Base-by-base conservation (phyloP, 2,113 vertebrate genomes). In the Paratilapia polleni region DNA sequence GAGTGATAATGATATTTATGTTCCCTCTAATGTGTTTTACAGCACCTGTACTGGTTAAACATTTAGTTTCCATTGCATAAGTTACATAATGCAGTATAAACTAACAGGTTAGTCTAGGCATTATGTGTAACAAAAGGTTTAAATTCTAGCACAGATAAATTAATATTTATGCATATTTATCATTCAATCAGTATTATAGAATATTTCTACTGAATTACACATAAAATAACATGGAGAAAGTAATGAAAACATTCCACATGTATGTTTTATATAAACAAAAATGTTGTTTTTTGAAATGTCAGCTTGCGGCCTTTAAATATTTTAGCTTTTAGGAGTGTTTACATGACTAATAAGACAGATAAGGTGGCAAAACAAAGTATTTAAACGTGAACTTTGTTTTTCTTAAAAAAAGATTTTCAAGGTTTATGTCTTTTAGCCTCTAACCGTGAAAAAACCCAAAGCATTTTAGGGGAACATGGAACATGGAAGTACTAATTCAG, bases 31-130 rank as follows among this genome's bases (percentile, higher is more conserved):
- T 34, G 19, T 78, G n/a, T 59, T 84, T 78, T 79, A 64, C n/a
- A 59, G 9, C 56, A 43, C 20, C 59, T 83, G 5, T 68, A 11
- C 52, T 66, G 52, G 77, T 81, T 59, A 86, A 88, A 82, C 43
- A 82, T 57, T 78, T 6, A 74, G 80, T 78, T 81, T 77, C 77
- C 31, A 75, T 64, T 61, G 36, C 34, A 78, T 8, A 4, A 49
- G 6, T 28, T 31, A 15, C 3, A 4, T 31, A 9, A 17, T 84
- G 41, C 75, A 78, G 62, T n/a, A 78, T 34, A 58, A 68, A 77
- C 17, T 74, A 28, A 60, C 20, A 34, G 14, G 59, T 17, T 14
- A 28, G 15, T 38, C 13, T 13, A 20, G 26, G 3, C 41, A 49
- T 70, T 47, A 28, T 24, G 19, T 49, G 24, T 8, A 43, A 49